These are phyloP conservation scores for Campoletis raptor DNA, from an alignment of 2,888 invertebrate genomes.

Conservation along the genomic window DNA sequence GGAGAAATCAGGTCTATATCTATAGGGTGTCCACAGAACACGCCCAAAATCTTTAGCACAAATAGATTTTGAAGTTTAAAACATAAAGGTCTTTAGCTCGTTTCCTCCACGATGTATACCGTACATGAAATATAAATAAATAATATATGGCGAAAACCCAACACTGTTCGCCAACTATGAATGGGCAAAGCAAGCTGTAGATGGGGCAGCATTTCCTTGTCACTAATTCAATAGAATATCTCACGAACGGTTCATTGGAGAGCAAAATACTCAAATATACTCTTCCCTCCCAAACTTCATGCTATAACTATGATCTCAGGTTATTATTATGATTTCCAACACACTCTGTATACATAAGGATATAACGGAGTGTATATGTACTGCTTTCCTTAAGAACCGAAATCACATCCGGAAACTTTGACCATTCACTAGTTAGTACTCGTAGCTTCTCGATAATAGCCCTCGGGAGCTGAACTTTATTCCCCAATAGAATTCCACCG, in stretches of 20 bases:
- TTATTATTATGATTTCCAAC: background rate
- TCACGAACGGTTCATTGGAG: background rate
- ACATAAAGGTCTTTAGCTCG: background rate
- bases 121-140: background rate
- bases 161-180: background rate
- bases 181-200: background rate
- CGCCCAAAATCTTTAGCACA: background rate
- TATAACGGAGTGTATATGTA: slow-evolving; percentile 2
- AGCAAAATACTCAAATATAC: background rate
- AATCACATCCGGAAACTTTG: slow-evolving; percentile 50
- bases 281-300: background rate
- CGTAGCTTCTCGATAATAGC: slow-evolving; percentile 23
- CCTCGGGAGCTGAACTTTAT: slow-evolving; percentile 16
- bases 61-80: background rate
- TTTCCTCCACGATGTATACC: background rate
- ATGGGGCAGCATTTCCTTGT: background rate
- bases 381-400: slow-evolving; percentile 33
- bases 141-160: background rate
- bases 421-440: slow-evolving; percentile 47
- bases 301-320: background rate
- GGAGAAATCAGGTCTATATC: background rate
- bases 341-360: background rate
- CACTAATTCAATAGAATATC: background rate
- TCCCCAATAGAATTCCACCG: slow-evolving; percentile 22
- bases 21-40: background rate